Percentiles rank a stretch among this genome's conserved stretches.
Conservation (phyloP, 2,113 vertebrate genomes). For the Platysteira castanea region DNA sequence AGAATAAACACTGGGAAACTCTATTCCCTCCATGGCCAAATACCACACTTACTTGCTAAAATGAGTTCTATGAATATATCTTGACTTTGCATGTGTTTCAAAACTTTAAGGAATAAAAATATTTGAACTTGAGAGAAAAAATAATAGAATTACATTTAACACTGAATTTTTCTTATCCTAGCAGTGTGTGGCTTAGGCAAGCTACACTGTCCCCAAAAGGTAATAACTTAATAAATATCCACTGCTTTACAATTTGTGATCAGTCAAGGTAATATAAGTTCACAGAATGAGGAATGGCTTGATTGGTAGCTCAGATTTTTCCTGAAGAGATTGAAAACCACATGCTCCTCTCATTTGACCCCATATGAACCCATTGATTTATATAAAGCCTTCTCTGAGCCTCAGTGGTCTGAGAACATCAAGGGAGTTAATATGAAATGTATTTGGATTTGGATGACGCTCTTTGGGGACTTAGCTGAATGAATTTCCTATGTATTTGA, state of each 20-base stretch:
- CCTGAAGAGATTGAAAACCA: background rate
- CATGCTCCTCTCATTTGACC: background rate
- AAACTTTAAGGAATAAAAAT: background rate
- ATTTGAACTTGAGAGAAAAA: background rate
- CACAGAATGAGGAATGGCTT: background rate
- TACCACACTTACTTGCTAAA: background rate
- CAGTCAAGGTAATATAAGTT: background rate
- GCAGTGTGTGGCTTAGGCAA: background rate
- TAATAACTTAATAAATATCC: background rate
- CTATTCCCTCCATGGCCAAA: background rate
- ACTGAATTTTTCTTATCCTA: background rate
- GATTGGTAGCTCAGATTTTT: background rate
- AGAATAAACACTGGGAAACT: background rate
- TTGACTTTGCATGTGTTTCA: background rate
- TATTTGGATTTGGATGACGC: background rate
- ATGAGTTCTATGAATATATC: background rate
- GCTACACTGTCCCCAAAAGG: background rate
- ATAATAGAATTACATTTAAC: background rate
- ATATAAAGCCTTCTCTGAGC: background rate
- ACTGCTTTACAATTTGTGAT: background rate
- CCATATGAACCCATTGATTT: background rate
- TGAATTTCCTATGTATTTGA: background rate
- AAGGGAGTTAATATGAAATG: background rate
- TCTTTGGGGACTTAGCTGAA: background rate
- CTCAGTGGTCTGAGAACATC: background rate